Percentiles rank a stretch among this genome's conserved stretches.
These are phyloP conservation scores for Hemaris fuciformis DNA, from an alignment of 2,888 invertebrate species.

Conservation along the genomic window DNA sequence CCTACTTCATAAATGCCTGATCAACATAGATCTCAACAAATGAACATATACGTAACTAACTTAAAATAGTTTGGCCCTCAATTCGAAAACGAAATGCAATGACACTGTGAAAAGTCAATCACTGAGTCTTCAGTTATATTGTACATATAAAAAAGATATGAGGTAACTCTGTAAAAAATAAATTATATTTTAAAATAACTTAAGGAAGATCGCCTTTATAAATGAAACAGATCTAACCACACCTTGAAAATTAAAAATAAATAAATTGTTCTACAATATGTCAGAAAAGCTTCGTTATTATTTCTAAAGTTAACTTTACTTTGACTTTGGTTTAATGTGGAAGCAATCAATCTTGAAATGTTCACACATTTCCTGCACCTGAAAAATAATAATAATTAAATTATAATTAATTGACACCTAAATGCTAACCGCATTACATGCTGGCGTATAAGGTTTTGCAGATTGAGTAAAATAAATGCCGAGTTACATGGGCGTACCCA, in stretches of 20 bases:
- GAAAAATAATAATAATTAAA: slow-evolving; percentile 32
- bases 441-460: too few species aligned
- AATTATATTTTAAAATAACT: neutral
- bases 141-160: neutral
- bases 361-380: slow-evolving; percentile 97
- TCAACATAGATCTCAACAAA: neutral
- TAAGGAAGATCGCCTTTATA: neutral
- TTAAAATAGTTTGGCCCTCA: slow-evolving; percentile 21
- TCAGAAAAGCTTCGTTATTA: neutral
- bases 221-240: neutral
- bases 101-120: neutral
- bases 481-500: too few species aligned
- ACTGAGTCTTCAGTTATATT: neutral
- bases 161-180: neutral
- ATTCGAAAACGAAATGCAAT: slow-evolving; percentile 14
- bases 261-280: neutral
- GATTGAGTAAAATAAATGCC: too few species aligned
- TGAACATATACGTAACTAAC: slow-evolving; percentile 30
- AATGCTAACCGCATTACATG: too few species aligned
- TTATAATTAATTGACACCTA: too few species aligned
- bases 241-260: neutral
- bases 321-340: slow-evolving; percentile 74
- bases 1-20: neutral
- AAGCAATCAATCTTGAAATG: slow-evolving; percentile 96
- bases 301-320: slow-evolving; percentile 41